These are phyloP conservation scores for Panzeria rudis DNA, from an alignment of 2,888 invertebrate genomes.

Conservation along the genomic window DNA sequence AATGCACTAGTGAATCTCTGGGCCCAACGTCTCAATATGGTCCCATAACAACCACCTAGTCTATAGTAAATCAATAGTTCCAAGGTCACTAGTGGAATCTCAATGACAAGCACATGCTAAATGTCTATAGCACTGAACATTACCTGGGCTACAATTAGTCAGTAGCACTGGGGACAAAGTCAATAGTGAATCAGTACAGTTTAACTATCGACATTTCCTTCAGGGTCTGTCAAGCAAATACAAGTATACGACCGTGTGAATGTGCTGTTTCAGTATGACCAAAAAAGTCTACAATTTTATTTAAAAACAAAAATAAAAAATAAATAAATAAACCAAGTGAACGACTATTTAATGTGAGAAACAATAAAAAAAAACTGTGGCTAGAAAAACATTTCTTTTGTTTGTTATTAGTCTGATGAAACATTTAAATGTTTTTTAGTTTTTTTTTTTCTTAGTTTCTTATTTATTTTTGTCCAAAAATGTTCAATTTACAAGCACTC, in stretches of 20 bases:
- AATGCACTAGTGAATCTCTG: too few relatives aligned
- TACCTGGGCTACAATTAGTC: too few relatives aligned
- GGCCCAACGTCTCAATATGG: too few relatives aligned
- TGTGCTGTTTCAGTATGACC: background rate
- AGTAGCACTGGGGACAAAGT: too few relatives aligned
- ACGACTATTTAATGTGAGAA: constrained; percentile 37
- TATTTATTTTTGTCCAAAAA: constrained; percentile 7
- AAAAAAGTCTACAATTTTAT: constrained; percentile 34
- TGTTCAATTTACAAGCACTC: background rate
- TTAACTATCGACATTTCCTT: too few relatives aligned
- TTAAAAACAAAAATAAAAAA: constrained; percentile 11
- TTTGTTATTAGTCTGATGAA: constrained; percentile 49
- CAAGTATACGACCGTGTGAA: background rate
- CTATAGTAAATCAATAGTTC: too few relatives aligned
- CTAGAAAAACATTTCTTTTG: constrained; percentile 35
- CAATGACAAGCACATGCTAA: too few relatives aligned
- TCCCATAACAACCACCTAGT: too few relatives aligned
- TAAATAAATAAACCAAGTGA: constrained; percentile 10
- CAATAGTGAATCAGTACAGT: too few relatives aligned
- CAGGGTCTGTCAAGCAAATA: constrained; percentile 21
- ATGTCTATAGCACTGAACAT: too few relatives aligned
- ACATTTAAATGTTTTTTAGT: constrained; percentile 3
- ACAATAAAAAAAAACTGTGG: background rate
- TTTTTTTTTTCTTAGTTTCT: background rate
- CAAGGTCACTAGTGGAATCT: too few relatives aligned